Evolutionary conservation across 2,888 invertebrate species (phyloP), one percentile per base, ranked within the genome.

Genomic region (Patella pellucida): DNA sequence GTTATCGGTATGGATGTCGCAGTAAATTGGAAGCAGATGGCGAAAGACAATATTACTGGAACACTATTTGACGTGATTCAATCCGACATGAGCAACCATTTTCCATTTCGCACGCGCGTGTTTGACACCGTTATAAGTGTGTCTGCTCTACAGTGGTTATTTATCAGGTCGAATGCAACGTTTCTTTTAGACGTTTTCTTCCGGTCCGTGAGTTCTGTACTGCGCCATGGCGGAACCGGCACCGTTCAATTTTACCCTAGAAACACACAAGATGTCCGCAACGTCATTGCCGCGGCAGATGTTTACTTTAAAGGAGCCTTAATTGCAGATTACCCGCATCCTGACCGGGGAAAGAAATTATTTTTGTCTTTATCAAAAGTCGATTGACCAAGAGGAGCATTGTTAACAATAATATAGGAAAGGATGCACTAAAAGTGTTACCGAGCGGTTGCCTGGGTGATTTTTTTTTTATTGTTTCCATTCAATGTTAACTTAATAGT

Each of bases 91-190:
- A 69, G 73, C 27, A 41, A 71, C 51, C 76, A 76, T 2, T 71
- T 81, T 70, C 80, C 79, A 3, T 80, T 82, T 69, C 78, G 72
- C 67, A 50, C 68, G 14, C 50, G 50, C 27, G 71, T 52, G 67
- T 80, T 82, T 80, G 80, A 79, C 68, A 41, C 67, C 14, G 82
- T 72, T 14, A 51, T 80, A 5, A 80, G 80, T 62, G 74, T 80
- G 68, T 82, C 82, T 67, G 78, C 79, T 41, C 69, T 82, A 50
- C 82, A 82, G 72, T 82, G 82, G 82, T 72, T 81, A 16, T 79
- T 78, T 70, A 76, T 69, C 51, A 72, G 72, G 11, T 52, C 69
- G 5, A 54, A 71, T 12, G 31, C 74, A 3, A 62, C 15, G 4
- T 70, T 75, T 62, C 67, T 52, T 52, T 52, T 82, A 67, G 15